Evolutionary conservation across 2,113 vertebrate genomes (phyloP), one percentile per base, ranked within the genome.

Genomic region (Mobula hypostoma): DNA sequence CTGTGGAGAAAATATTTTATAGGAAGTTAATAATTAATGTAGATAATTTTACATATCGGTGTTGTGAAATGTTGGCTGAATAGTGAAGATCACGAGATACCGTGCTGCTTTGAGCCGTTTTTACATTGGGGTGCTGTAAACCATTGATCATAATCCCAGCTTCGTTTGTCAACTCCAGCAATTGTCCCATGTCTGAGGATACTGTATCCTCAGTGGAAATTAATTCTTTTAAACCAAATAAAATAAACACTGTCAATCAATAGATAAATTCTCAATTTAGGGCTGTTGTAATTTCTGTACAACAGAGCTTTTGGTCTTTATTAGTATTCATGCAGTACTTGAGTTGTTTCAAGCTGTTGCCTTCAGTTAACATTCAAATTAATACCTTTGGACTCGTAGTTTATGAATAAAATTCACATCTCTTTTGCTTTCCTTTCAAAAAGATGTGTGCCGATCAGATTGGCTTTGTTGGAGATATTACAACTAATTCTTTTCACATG

Each of bases 21-120:
- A 2, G 61, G 58, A 32, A 66, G 61, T 90, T 8, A 90, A 90
- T 90, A 61, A 90, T 90, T 90, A 66, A 90, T 88, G 5, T 61
- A 40, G 79, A 19, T 40, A 32, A 5, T 56, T 61, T 87, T 87
- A 56, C 56, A 56, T 61, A 56, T 61, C 61, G 56, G 36, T 24
- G 27, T 32, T 90, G 85, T 90, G 85, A 90, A 90, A 90, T 36
- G 66, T 36, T 66, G n/a, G 15, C 61, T 90, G 61, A 66, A 66
- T 1, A 17, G 58, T 68, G 85, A 90, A 66, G 61, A 63, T 90
- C 85, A 66, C 32, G 61, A 90, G 85, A 24, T 63, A 14, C 82
- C 58, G 17, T 19, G 72, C 15, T 19, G 19, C 19, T 74, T 48
- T 21, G 72, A 74, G 19, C 72, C 72, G 21, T 74, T 74, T 74